Conservation (phyloP, 2,113 vertebrate species). For the Pelecanus crispus region DNA sequence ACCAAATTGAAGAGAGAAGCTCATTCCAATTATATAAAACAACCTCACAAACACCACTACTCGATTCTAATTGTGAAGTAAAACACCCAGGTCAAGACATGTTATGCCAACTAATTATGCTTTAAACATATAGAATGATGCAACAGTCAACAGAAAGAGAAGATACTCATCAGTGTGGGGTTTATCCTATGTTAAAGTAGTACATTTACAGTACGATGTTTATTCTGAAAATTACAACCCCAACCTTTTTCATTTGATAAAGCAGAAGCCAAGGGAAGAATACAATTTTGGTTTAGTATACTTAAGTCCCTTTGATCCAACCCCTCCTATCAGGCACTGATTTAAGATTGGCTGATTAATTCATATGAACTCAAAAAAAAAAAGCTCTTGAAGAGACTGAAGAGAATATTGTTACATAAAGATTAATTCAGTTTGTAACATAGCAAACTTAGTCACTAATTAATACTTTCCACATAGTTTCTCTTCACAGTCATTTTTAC, state of each 20-base stretch:
- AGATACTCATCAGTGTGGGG: constrained; percentile 5
- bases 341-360: constrained; percentile 1
- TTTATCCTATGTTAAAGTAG: constrained; percentile 40
- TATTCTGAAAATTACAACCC: background rate
- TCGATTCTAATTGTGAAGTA: constrained; percentile 57
- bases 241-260: background rate
- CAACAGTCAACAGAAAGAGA: background rate
- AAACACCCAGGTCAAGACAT: constrained; percentile 43
- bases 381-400: background rate
- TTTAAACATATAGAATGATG: constrained; percentile 17
- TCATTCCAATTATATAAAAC: constrained; percentile 49
- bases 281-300: background rate
- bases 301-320: background rate
- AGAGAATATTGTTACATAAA: background rate
- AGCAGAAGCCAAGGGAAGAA: background rate
- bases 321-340: background rate
- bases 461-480: background rate
- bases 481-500: background rate
- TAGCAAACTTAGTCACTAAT: background rate
- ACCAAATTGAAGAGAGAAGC: constrained; percentile 55
- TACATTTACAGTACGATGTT: background rate
- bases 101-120: constrained; percentile 46
- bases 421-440: background rate
- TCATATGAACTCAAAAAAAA: background rate
- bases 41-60: constrained; percentile 2